Base-by-base conservation (phyloP, 2,888 invertebrate species). In the Lepidocyrtoides sp. region DNA sequence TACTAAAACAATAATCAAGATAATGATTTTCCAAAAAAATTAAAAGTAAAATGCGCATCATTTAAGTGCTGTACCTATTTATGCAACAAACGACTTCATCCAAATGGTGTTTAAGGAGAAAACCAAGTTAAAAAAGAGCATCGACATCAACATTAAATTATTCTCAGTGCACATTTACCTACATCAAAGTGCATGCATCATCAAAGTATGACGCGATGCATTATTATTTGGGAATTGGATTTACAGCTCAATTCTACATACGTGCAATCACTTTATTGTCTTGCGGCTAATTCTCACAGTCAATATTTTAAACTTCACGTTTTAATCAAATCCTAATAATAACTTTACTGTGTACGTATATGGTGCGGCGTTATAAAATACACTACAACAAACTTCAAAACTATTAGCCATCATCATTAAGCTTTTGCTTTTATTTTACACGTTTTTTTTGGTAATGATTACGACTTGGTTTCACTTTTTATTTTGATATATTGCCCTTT, bases 381-480 rank as follows among this genome's bases (percentile, higher is more conserved):
- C n/a, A n/a, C n/a, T n/a, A n/a, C n/a, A n/a, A n/a, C n/a, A n/a
- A n/a, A n/a, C n/a, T n/a, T n/a, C n/a, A n/a, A n/a, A n/a, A n/a
- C n/a, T n/a, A n/a, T n/a, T n/a, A n/a, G n/a, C n/a, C n/a, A n/a
- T n/a, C n/a, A n/a, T n/a, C n/a, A n/a, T n/a, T n/a, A n/a, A n/a
- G n/a, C n/a, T 36, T 41, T 17, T 72, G 41, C 41, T 32, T 60
- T 36, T 36, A 29, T 29, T 66, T 44, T 20, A 44, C 41, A 72
- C 23, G 5, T 23, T 32, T 32, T 32, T 54, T n/a, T 29, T 77
- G 41, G 14, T 44, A 75, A 72, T 8, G 48, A n/a, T 79, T n/a
- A n/a, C n/a, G n/a, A n/a, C n/a, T 77, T 79, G 29, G 79, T 79
- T 79, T 79, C 79, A 79, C 79, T 79, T 79, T 79, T 57, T 32